A percentile compares a stretch with the other conserved stretches of the same genome.
phyloP scores from a whole-genome alignment of 1,140 invertebrate genomes.

The Coboldia fuscipes region DNA sequence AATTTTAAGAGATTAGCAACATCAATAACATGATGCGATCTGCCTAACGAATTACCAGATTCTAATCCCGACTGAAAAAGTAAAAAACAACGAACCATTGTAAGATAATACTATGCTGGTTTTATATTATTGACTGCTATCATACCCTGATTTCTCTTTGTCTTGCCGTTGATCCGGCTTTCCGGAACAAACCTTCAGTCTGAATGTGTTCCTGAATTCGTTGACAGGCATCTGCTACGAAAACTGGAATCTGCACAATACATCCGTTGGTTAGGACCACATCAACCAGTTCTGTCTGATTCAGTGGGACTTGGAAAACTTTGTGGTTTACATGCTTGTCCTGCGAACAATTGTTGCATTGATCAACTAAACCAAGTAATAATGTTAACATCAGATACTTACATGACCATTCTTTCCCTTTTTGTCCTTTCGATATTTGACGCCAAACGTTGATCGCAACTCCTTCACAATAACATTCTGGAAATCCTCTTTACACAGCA shows the following conservation, averaged over 20 bases:
- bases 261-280: conserved; percentile 32
- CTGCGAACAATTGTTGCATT: neutral
- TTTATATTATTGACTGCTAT: neutral
- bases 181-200: conserved; percentile 64
- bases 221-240: conserved; percentile 47
- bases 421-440: conserved; percentile 1
- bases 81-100: too few species aligned
- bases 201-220: conserved; percentile 40
- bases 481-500: too few species aligned
- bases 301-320: conserved; percentile 35
- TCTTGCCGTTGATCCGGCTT: conserved; percentile 56
- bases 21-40: conserved; percentile 52
- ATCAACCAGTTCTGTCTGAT: conserved; percentile 32
- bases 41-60: conserved; percentile 33
- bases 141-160: conserved; percentile 57
- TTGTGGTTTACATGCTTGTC: conserved; percentile 16
- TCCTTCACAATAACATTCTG: neutral
- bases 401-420: neutral
- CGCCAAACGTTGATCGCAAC: neutral
- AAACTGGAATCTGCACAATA: conserved; percentile 45
- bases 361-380: neutral
- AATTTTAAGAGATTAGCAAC: conserved; percentile 62
- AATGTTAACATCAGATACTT: neutral
- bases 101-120: neutral
- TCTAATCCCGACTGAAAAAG: conserved; percentile 34